A percentile compares a stretch with the other conserved stretches of the same genome.
These are phyloP conservation scores for Chrysaora quinquecirrha DNA, from an alignment of 30 jellyfish, hydroid and myxozoan genomes.

Conservation along the genomic window DNA sequence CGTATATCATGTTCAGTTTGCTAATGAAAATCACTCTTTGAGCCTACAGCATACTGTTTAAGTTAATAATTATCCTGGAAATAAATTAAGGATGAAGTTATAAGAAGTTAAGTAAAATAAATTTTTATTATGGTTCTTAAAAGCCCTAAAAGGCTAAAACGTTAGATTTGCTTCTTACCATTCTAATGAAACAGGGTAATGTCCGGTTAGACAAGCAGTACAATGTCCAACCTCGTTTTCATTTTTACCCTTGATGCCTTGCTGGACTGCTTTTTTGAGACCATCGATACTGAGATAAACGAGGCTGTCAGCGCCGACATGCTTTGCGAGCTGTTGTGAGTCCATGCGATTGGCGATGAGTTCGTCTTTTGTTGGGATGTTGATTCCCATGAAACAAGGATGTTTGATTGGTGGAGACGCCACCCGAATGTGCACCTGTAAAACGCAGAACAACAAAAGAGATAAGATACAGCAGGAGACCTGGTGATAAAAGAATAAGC, in stretches of 20 bases:
- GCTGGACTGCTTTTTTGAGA: slow-evolving; percentile 56
- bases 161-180: slow-evolving; percentile 63
- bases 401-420: slow-evolving; percentile 95
- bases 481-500: too few species aligned
- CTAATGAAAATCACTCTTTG: neutral
- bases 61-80: too few species aligned
- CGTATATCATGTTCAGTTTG: too few species aligned
- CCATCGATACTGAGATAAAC: slow-evolving; percentile 90
- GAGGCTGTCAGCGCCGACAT: slow-evolving; percentile 79
- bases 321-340: slow-evolving; percentile 76
- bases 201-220: slow-evolving; percentile 88
- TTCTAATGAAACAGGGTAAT: slow-evolving; percentile 79
- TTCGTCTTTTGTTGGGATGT: slow-evolving; percentile 85
- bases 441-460: too few species aligned
- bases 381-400: slow-evolving; percentile 95
- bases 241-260: slow-evolving; percentile 30
- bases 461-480: too few species aligned
- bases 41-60: neutral
- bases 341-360: slow-evolving; percentile 77
- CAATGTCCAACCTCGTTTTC: slow-evolving; percentile 78
- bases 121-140: too few species aligned
- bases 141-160: neutral
- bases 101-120: too few species aligned
- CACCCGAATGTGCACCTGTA: slow-evolving; percentile 81
- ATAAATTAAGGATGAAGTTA: too few species aligned